Evolutionary conservation across 2,797 vertebrate species (phyloP), one percentile per base, ranked within the genome.

Genomic region (Spinus pinus): DNA sequence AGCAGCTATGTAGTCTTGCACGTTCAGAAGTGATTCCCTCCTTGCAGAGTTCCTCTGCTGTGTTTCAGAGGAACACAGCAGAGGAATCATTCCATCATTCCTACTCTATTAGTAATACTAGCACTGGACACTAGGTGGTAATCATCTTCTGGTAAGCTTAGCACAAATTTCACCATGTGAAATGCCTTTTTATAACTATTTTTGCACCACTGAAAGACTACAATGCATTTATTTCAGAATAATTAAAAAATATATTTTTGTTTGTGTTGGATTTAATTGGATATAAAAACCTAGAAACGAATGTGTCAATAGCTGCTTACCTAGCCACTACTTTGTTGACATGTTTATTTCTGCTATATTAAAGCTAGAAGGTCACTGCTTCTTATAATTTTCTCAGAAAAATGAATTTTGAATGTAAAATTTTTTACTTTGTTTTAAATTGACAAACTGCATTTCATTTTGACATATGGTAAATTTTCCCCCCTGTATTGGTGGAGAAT

Each of bases 61-160:
- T 17, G 42, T 2, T 35, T 35, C 35, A 35, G 35, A 35, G 35
- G 35, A 35, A 35, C 35, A 35, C 35, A 35, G 35, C 35, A 35
- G 35, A 35, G 35, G 5, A 62, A 30, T 42, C 46, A 72, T 70
- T 66, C 20, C 27, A 24, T 66, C 6, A 1, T 37, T 75, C 27
- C 23, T 33, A 25, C 47, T 18, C 27, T 8, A 3, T 1, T 57
- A 58, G n/a, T 66, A 67, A 41, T 91, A 57, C 42, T 37, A 19
- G 33, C 30, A 21, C 27, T 61, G 80, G 79, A 47, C 95, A 84
- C 84, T 86, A 95, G 94, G 64, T 92, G 96, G 93, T 90, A 94
- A 90, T 86, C 72, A 23, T 61, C 53, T 91, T 89, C 94, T 93
- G 86, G 72, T 73, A 82, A 90, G 31, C 22, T 83, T 41, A 62